Base-by-base conservation (phyloP, 2,888 invertebrate genomes). In the Drosophila ustulata region DNA sequence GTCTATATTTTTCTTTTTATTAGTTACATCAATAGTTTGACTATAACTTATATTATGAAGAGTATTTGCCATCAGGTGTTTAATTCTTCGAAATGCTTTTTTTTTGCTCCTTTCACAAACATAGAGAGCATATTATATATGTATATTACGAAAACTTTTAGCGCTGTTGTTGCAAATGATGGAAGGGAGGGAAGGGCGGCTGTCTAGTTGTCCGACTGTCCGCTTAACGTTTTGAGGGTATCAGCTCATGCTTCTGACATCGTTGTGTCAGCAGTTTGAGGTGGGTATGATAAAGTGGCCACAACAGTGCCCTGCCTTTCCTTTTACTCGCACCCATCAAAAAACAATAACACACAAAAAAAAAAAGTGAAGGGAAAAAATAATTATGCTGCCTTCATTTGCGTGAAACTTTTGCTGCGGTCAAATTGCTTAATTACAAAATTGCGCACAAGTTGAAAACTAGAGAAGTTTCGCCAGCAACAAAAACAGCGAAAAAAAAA, bases 351-450 rank as follows among this genome's bases (percentile, higher is more conserved):
- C 26, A 13, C 13, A 23, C n/a, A n/a, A n/a, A 26, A 50, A 58
- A 45, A 66, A 55, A 32, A 26, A 32, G 34, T 34, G 25, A 34
- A 34, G 43, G 39, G 65, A 41, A 50, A 74, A 74, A 84, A 73
- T 78, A 85, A 88, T 88, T 82, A 78, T 53, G 70, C 39, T 65
- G 82, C 82, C 80, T 88, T 85, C 85, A 85, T 83, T 88, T 83
- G 80, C 80, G 66, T 82, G 68, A 79, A 83, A 87, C 68, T 84
- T 87, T 82, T 70, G 53, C 70, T 57, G 69, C 75, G 87, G 89
- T 89, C 87, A 86, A 90, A 90, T 84, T 89, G 91, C 89, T 90
- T 90, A 90, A 90, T 90, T 90, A 90, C 88, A 89, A 90, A 90
- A 90, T 88, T 89, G 84, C 84, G 83, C 80, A 65, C 59, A 71